These are phyloP conservation scores for Pachydiplax longipennis DNA, from an alignment of 2,888 invertebrate genomes.

Conservation along the genomic window DNA sequence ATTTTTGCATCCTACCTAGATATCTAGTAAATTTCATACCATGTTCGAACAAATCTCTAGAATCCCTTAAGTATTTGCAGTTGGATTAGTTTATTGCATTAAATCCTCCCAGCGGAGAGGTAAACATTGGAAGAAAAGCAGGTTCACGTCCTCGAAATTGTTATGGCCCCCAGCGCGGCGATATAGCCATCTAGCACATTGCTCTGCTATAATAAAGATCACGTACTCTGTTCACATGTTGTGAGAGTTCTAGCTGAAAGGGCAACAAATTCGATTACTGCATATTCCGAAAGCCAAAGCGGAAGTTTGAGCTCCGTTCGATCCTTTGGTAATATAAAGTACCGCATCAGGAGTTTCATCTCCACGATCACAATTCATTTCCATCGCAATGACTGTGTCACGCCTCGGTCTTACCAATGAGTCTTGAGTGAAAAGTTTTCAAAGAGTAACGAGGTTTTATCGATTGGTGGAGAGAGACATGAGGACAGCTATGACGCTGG, in stretches of 20 bases:
- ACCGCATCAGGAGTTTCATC: too few species aligned
- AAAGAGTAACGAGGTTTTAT: too few species aligned
- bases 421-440: neutral
- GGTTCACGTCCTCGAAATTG: neutral
- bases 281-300: neutral
- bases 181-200: neutral
- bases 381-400: neutral
- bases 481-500: too few species aligned
- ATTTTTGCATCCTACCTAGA: too few species aligned
- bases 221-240: neutral
- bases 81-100: too few species aligned
- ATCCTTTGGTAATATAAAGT: too few species aligned
- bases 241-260: neutral
- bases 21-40: too few species aligned
- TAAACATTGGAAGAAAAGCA: neutral
- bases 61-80: too few species aligned
- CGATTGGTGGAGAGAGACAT: too few species aligned
- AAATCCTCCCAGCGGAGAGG: neutral
- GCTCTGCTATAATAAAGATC: neutral
- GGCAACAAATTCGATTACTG: neutral
- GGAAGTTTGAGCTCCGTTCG: neutral
- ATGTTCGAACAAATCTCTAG: too few species aligned
- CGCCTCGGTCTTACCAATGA: neutral
- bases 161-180: neutral
- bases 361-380: neutral